phyloP scores from a whole-genome alignment of 1,140 invertebrate genomes.

The Palaemon carinicauda region DNA sequence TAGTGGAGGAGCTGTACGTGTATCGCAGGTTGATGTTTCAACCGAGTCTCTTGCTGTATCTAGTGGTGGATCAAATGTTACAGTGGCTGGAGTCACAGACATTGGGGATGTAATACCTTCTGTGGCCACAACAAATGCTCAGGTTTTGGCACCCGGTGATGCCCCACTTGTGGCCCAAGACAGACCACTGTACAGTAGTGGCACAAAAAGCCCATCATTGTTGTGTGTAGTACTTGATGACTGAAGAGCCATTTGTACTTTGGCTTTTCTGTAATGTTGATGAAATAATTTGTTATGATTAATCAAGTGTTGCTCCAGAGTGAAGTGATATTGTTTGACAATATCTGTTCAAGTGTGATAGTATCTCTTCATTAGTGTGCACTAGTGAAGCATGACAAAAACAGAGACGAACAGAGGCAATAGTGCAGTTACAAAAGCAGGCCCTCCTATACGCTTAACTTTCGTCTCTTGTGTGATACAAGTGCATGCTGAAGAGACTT shows the following conservation, averaged over 20 bases:
- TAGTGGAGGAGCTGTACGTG: constrained; percentile 30
- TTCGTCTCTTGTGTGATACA: constrained; percentile 58
- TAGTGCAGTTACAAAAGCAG: constrained; percentile 54
- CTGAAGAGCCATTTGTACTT: constrained; percentile 41
- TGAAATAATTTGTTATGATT: constrained; percentile 41
- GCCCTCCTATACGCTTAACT: constrained; percentile 57
- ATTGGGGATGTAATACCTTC: constrained; percentile 40
- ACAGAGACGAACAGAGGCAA: constrained; percentile 45
- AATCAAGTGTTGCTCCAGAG: constrained; percentile 52
- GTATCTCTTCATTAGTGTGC: constrained; percentile 55
- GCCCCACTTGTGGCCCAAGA: constrained; percentile 37
- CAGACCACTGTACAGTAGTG: constrained; percentile 50
- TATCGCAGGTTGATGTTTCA: constrained; percentile 36
- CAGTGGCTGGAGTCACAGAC: constrained; percentile 37
- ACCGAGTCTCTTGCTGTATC: constrained; percentile 36
- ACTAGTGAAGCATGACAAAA: constrained; percentile 58
- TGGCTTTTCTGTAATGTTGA: constrained; percentile 46
- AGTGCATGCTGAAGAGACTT: constrained; percentile 57
- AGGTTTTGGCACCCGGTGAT: constrained; percentile 47
- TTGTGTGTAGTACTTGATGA: constrained; percentile 54
- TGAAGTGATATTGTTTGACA: constrained; percentile 56
- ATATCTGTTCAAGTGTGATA: constrained; percentile 57
- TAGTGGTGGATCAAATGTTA: constrained; percentile 6
- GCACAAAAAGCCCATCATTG: constrained; percentile 52
- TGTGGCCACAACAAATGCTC: constrained; percentile 49